A percentile compares a stretch with the other conserved stretches of the same genome.
Evolutionary conservation across 2,113 vertebrate genomes (phyloP).

Genomic region (Suricata suricatta): DNA sequence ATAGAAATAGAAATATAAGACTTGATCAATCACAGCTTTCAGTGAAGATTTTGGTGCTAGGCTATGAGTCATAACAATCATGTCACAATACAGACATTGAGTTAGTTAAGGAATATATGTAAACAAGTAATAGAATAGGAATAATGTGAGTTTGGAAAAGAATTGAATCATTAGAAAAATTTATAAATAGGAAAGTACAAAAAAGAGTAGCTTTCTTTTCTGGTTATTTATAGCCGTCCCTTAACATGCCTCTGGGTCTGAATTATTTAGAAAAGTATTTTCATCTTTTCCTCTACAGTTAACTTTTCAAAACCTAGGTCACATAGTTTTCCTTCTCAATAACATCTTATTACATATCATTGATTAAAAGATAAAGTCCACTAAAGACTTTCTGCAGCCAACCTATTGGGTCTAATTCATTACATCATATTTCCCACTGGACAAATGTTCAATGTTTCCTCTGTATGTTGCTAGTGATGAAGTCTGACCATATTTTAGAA

Average conservation of each 20-base stretch:
- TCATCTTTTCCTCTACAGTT: not conserved
- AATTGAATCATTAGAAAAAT: not conserved
- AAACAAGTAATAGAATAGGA: not conserved
- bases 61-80: not conserved
- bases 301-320: not conserved
- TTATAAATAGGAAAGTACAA: not conserved
- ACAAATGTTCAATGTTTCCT: not conserved
- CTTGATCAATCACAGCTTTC: not conserved
- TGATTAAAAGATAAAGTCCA: not conserved
- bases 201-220: not conserved
- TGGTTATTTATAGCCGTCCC: not conserved
- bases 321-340: not conserved
- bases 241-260: not conserved
- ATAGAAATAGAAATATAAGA: not conserved
- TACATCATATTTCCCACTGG: not conserved
- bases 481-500: not conserved
- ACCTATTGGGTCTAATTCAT: not conserved
- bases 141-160: not conserved
- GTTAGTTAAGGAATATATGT: not conserved
- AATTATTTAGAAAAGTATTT: not conserved
- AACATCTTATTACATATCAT: not conserved
- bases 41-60: not conserved
- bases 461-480: not conserved
- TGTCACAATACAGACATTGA: not conserved
- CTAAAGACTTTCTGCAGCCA: not conserved